Evolutionary conservation across 53 echinoderm and acorn worm species (phyloP).

Genomic region (Holothuria leucospilota): DNA sequence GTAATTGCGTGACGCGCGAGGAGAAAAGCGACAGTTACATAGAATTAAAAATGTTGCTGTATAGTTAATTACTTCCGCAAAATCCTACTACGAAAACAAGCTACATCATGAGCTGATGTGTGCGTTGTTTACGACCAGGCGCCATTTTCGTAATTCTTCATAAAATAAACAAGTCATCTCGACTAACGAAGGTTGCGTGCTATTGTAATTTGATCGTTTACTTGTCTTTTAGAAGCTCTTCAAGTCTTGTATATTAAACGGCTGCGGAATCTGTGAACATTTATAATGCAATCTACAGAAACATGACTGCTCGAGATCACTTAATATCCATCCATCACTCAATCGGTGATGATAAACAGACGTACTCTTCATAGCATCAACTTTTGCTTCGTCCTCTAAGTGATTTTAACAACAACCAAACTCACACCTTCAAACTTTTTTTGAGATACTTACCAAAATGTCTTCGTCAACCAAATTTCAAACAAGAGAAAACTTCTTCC

Average conservation of each 20-base stretch:
- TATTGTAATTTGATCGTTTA: constrained; percentile 9
- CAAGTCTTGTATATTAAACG: constrained; percentile 7
- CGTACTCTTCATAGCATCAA: too few relatives aligned
- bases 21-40: too few relatives aligned
- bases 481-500: too few relatives aligned
- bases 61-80: too few relatives aligned
- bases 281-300: constrained; percentile 26
- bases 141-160: constrained; percentile 39
- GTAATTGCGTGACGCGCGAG: too few relatives aligned
- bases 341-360: constrained; percentile 12
- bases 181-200: constrained; percentile 6
- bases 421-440: too few relatives aligned
- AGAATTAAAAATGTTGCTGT: too few relatives aligned
- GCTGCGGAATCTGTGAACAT: not conserved
- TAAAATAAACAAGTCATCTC: constrained; percentile 40
- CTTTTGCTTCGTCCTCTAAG: too few relatives aligned
- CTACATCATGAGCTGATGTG: not conserved
- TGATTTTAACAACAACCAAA: too few relatives aligned
- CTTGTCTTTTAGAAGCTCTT: not conserved
- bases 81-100: too few relatives aligned
- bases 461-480: too few relatives aligned
- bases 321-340: constrained; percentile 30
- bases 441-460: too few relatives aligned
- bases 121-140: constrained; percentile 33
- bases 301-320: constrained; percentile 26